Evolutionary conservation across 2,888 invertebrate species (phyloP).

Genomic region (Melieria picta): DNA sequence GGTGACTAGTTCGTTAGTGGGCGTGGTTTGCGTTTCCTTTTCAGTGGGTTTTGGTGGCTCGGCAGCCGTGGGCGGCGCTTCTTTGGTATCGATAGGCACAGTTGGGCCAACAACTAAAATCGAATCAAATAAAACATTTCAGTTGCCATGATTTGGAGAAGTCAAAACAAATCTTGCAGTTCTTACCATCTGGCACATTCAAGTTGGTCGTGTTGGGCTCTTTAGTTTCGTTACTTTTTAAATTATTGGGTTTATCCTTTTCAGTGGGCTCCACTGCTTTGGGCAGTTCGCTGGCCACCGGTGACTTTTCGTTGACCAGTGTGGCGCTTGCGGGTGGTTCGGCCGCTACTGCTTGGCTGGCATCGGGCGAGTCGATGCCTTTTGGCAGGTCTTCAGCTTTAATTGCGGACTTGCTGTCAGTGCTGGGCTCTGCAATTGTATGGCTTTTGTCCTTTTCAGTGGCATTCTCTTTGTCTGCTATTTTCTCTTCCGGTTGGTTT

Average conservation of each 20-base stretch:
- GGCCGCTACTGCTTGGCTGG: neutral
- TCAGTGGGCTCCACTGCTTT: neutral
- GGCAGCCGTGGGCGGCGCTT: neutral
- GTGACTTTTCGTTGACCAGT: neutral
- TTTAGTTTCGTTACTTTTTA: neutral
- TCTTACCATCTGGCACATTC: constrained; percentile 2
- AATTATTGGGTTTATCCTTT: neutral
- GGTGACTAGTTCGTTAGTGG: neutral
- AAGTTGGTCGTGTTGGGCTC: constrained; percentile 2
- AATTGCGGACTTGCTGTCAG: neutral
- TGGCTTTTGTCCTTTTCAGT: neutral
- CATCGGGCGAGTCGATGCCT: neutral
- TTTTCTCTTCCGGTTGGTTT: neutral
- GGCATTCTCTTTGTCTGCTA: neutral
- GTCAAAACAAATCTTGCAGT: no score
- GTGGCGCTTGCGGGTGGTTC: no score
- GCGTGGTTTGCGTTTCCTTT: constrained; percentile 22
- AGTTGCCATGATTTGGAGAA: neutral
- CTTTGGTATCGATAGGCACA: neutral
- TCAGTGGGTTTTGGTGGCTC: constrained; percentile 1
- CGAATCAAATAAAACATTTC: constrained; percentile 1
- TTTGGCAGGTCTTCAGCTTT: neutral
- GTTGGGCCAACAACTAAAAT: neutral
- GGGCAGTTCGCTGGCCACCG: neutral
- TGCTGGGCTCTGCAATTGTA: neutral